Percentiles rank a stretch among this genome's conserved stretches.
Evolutionary conservation across 2,113 vertebrate genomes (phyloP).

Genomic region (Oreocharis arfaki): DNA sequence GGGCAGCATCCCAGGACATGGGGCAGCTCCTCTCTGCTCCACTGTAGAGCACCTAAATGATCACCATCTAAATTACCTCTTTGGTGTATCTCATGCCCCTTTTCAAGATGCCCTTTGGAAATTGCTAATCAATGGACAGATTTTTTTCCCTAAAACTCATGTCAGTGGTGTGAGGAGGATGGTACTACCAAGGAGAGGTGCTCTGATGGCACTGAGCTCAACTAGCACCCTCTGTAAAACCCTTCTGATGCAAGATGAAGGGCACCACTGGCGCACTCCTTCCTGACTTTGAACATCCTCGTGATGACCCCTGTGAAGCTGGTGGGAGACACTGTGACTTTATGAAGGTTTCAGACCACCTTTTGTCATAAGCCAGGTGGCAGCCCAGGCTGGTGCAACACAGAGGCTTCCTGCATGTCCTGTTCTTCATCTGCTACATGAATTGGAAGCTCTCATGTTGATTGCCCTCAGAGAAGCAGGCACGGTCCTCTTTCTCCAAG

Average conservation of each 20-base stretch:
- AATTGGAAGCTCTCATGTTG: neutral
- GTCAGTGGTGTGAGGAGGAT: neutral
- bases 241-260: neutral
- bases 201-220: neutral
- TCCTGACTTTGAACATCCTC: neutral
- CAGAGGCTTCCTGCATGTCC: neutral
- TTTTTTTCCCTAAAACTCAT: neutral
- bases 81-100: neutral
- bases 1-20: neutral
- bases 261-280: neutral
- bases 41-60: accelerated
- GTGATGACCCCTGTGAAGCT: neutral
- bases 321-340: neutral
- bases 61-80: neutral
- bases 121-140: neutral
- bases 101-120: neutral
- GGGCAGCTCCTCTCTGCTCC: neutral
- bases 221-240: neutral
- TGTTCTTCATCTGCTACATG: neutral
- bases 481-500: neutral
- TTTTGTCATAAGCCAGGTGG: neutral
- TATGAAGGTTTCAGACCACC: neutral
- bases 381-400: neutral
- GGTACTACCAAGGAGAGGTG: neutral
- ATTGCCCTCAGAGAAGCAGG: neutral